phyloP scores from a whole-genome alignment of 2,113 vertebrate species.

The Protomyctophum bolini region DNA sequence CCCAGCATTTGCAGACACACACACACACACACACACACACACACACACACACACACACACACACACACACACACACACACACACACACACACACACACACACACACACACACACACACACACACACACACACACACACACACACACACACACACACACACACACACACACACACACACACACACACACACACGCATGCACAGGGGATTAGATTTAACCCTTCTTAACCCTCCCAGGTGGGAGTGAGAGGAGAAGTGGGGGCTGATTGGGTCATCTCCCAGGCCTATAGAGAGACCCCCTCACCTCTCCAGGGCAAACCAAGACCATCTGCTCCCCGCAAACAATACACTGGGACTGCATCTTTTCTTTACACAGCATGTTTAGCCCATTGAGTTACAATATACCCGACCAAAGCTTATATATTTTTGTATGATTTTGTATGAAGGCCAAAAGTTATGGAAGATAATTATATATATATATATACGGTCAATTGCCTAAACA shows the following conservation, averaged over 20 bases:
- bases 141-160: slow-evolving; percentile 3
- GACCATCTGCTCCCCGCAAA: slow-evolving; percentile 64
- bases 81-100: slow-evolving; percentile 1
- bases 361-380: too few species aligned
- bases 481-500: too few species aligned
- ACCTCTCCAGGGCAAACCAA: slow-evolving; percentile 44
- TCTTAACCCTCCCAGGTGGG: slow-evolving; percentile 61
- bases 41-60: slow-evolving; percentile 1
- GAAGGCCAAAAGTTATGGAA: too few species aligned
- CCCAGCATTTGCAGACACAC: slow-evolving; percentile 5
- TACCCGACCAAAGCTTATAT: too few species aligned
- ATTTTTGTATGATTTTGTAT: too few species aligned
- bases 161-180: neutral
- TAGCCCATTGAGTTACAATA: too few species aligned
- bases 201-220: slow-evolving; percentile 66
- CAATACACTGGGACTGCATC: slow-evolving; percentile 2
- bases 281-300: slow-evolving; percentile 34
- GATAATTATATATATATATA: too few species aligned
- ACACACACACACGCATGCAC: slow-evolving; percentile 16
- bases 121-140: slow-evolving; percentile 23
- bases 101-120: slow-evolving; percentile 3
- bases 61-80: slow-evolving; percentile 4
- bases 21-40: slow-evolving; percentile 21
- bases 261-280: slow-evolving; percentile 42
- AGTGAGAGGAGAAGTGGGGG: neutral